Percentiles rank a stretch among this genome's conserved stretches.
Evolutionary conservation across 2,888 invertebrate genomes (phyloP).

Genomic region (Metellina segmentata): DNA sequence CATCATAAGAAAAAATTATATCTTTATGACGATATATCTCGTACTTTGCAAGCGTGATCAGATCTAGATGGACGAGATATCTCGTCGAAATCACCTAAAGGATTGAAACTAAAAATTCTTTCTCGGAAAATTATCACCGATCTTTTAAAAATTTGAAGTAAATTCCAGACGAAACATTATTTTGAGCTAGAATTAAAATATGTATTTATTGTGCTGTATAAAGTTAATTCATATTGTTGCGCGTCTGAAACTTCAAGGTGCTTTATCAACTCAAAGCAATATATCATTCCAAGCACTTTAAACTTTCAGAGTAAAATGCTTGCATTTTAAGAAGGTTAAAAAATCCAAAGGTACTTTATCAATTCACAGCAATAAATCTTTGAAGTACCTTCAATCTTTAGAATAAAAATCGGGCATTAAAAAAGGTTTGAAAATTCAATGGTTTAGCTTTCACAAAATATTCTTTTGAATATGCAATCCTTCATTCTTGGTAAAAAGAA

Average conservation of each 20-base stretch:
- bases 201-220: not conserved
- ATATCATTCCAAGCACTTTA: not conserved
- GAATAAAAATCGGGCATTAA: not conserved
- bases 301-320: not conserved
- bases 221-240: not conserved
- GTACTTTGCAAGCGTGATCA: too few species aligned
- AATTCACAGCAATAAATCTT: not conserved
- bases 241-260: not conserved
- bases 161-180: not conserved
- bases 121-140: too few species aligned
- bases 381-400: not conserved
- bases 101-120: not conserved
- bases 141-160: too few species aligned
- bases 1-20: too few species aligned
- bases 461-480: not conserved
- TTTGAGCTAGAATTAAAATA: not conserved
- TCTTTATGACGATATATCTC: too few species aligned
- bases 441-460: not conserved
- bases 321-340: slow-evolving; percentile 1
- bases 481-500: not conserved
- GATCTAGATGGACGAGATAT: not conserved
- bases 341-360: not conserved
- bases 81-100: too few species aligned
- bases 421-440: not conserved
- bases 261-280: not conserved